Evolutionary conservation across 2,113 vertebrate genomes (phyloP).

Genomic region (Chiloscyllium plagiosum): DNA sequence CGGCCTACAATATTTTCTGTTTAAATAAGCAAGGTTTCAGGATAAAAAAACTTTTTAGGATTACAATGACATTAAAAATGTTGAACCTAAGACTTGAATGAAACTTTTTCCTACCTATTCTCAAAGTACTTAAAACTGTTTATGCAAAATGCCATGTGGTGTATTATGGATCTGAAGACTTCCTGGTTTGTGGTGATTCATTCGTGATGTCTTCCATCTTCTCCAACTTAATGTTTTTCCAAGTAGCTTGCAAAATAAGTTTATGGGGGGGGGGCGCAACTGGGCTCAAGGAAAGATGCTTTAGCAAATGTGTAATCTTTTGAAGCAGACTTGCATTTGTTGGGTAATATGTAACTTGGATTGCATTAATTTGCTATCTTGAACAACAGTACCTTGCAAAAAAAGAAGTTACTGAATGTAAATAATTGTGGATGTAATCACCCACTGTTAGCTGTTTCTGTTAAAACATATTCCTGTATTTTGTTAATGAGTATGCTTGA

Average conservation of each 20-base stretch:
- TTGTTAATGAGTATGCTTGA: neutral
- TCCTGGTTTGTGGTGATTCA: neutral
- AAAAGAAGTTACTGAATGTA: neutral
- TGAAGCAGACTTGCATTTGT: neutral
- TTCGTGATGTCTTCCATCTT: neutral
- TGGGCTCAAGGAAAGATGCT: neutral
- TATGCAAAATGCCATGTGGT: neutral
- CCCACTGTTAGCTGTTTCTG: neutral
- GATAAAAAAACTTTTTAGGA: too few species aligned
- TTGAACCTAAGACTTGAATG: too few species aligned
- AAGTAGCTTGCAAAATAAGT: neutral
- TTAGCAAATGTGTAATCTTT: neutral
- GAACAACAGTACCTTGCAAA: neutral
- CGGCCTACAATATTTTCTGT: neutral
- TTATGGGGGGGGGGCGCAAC: neutral
- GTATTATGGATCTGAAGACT: neutral
- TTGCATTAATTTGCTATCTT: neutral
- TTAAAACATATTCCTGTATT: neutral
- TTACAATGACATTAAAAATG: too few species aligned
- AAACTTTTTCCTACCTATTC: too few species aligned
- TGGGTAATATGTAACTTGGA: neutral
- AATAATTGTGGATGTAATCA: neutral
- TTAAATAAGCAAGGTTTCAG: neutral
- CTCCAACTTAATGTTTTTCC: neutral
- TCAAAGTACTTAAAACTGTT: neutral